phyloP scores from a whole-genome alignment of 1,140 invertebrate species.

The Frieseomelitta varia region DNA sequence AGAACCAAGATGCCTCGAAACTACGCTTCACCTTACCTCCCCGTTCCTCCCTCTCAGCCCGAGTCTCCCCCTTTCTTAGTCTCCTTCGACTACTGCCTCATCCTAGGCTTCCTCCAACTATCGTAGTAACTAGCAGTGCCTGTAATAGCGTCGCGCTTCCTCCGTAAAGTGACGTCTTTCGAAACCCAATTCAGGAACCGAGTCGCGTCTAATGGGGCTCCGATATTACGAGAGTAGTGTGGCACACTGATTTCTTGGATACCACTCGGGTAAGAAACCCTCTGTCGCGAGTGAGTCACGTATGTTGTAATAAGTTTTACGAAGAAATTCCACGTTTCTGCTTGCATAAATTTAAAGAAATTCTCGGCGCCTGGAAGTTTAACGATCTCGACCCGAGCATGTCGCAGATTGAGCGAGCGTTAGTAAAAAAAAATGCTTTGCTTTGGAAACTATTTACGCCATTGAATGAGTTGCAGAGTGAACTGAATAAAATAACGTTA shows the following conservation, averaged over 20 bases:
- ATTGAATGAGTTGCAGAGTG: not conserved
- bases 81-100: conserved; percentile 47
- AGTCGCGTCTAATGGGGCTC: conserved; percentile 69
- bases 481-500: not conserved
- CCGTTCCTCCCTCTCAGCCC: conserved; percentile 46
- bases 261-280: conserved; percentile 32
- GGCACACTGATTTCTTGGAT: conserved; percentile 62
- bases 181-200: conserved; percentile 71
- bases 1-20: conserved; percentile 71
- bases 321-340: conserved; percentile 35
- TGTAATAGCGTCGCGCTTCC: conserved; percentile 74
- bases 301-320: conserved; percentile 37
- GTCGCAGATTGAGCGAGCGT: not conserved
- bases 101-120: conserved; percentile 61
- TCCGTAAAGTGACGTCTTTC: conserved; percentile 75
- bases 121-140: conserved; percentile 75
- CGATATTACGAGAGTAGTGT: conserved; percentile 65
- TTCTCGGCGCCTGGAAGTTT: not conserved
- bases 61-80: conserved; percentile 31
- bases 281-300: conserved; percentile 35
- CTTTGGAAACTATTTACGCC: not conserved
- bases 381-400: not conserved
- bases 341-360: not conserved
- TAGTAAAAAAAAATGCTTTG: not conserved
- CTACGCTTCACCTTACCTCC: conserved; percentile 61